Evolutionary conservation across 2,888 invertebrate genomes (phyloP).

Genomic region (Noctua comes): DNA sequence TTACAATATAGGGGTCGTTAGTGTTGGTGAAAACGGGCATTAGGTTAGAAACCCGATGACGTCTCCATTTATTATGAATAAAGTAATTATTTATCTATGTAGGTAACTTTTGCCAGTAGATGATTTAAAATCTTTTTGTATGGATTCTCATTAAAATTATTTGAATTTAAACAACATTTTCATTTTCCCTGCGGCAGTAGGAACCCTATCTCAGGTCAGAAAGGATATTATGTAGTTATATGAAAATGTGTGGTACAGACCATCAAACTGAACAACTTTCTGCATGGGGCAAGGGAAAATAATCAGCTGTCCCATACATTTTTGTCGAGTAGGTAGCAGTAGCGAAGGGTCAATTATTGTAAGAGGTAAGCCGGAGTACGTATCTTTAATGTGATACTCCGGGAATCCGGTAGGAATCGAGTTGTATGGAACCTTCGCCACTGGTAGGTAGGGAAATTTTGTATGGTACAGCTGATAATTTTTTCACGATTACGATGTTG

Average conservation of each 20-base stretch:
- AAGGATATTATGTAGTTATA: background rate
- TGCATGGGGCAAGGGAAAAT: background rate
- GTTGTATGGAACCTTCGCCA: too few relatives aligned
- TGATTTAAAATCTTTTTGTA: background rate
- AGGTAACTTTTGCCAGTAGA: background rate
- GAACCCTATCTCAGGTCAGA: background rate
- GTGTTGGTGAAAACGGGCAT: background rate
- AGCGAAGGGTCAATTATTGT: too few relatives aligned
- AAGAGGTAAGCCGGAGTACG: too few relatives aligned
- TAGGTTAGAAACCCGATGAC: background rate
- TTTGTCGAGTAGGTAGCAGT: background rate
- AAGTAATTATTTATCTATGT: background rate
- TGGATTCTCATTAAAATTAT: background rate
- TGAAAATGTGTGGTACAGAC: background rate
- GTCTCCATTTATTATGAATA: background rate
- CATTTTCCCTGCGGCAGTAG: background rate
- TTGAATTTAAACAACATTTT: background rate
- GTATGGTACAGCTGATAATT: background rate
- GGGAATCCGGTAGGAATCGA: too few relatives aligned
- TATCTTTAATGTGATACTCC: too few relatives aligned
- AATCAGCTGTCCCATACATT: background rate
- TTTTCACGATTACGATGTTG: background rate
- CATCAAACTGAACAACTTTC: background rate
- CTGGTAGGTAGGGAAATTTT: background rate
- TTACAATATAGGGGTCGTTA: background rate